phyloP scores from a whole-genome alignment of 2,888 invertebrate species.

The Shargacucullia verbasci region DNA sequence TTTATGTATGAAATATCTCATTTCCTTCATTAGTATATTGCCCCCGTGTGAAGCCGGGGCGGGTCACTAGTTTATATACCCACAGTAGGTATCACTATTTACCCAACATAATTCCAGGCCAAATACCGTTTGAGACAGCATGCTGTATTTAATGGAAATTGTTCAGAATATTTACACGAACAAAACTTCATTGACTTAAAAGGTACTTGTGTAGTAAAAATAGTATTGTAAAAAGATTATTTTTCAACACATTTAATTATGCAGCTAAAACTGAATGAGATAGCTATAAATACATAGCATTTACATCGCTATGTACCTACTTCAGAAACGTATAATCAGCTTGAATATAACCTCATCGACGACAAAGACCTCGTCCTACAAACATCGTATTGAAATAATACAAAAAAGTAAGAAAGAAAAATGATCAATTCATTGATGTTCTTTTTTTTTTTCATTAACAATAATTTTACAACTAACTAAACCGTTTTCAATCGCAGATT shows the following conservation, averaged over 20 bases:
- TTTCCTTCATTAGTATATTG: too few relatives aligned
- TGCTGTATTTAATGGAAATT: too few relatives aligned
- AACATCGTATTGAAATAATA: constrained; percentile 14
- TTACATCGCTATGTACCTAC: constrained; percentile 25
- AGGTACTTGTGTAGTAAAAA: too few relatives aligned
- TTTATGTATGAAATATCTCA: too few relatives aligned
- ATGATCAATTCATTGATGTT: constrained; percentile 10
- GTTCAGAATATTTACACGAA: too few relatives aligned
- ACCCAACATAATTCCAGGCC: too few relatives aligned
- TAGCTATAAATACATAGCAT: constrained; percentile 18
- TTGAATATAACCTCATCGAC: constrained; percentile 19
- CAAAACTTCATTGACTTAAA: too few relatives aligned
- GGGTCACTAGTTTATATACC: too few relatives aligned
- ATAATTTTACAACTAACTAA: constrained; percentile 16
- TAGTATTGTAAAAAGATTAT: neutral
- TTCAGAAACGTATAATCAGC: constrained; percentile 33
- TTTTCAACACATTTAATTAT: neutral
- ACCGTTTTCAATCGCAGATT: constrained; percentile 40
- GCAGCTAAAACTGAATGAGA: neutral
- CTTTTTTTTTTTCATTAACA: constrained; percentile 25
- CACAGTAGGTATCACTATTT: too few relatives aligned
- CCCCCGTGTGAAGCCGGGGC: too few relatives aligned
- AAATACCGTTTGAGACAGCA: too few relatives aligned
- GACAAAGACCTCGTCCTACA: constrained; percentile 44
- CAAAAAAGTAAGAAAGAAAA: constrained; percentile 20